phyloP scores from a whole-genome alignment of 2,797 vertebrate species.

The Bovichtus variegatus region DNA sequence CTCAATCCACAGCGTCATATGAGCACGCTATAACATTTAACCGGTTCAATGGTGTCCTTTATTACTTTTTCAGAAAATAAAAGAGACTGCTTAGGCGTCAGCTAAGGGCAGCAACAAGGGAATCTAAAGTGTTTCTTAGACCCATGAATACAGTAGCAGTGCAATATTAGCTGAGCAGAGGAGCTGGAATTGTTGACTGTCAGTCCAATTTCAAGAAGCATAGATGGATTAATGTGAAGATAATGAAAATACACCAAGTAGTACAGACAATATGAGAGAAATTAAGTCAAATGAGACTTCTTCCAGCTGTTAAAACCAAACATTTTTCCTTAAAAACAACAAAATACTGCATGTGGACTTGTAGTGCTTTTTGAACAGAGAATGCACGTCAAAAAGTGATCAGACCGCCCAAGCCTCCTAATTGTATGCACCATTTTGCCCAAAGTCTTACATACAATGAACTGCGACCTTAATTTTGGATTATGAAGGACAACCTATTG shows the following conservation, averaged over 20 bases:
- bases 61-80: slow-evolving; percentile 61
- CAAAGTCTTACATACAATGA: slow-evolving; percentile 4
- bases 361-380: neutral
- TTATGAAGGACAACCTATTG: slow-evolving; percentile 47
- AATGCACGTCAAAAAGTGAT: neutral
- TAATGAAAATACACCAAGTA: slow-evolving; percentile 36
- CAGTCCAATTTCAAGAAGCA: slow-evolving; percentile 36
- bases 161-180: slow-evolving; percentile 28
- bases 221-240: slow-evolving; percentile 23
- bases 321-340: too few relatives aligned
- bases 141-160: slow-evolving; percentile 10
- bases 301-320: neutral
- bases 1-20: slow-evolving; percentile 41
- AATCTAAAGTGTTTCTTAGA: slow-evolving; percentile 38
- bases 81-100: slow-evolving; percentile 31
- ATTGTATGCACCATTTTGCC: slow-evolving; percentile 10
- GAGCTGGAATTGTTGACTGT: slow-evolving; percentile 38
- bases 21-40: slow-evolving; percentile 59
- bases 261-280: slow-evolving; percentile 12
- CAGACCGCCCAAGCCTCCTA: slow-evolving; percentile 8
- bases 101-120: slow-evolving; percentile 32
- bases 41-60: slow-evolving; percentile 53
- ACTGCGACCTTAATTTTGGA: slow-evolving; percentile 21
- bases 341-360: neutral
- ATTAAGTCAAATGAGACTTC: slow-evolving; percentile 1